Base-by-base conservation (phyloP, 2,113 vertebrate species). In the Sakesphorus luctuosus region DNA sequence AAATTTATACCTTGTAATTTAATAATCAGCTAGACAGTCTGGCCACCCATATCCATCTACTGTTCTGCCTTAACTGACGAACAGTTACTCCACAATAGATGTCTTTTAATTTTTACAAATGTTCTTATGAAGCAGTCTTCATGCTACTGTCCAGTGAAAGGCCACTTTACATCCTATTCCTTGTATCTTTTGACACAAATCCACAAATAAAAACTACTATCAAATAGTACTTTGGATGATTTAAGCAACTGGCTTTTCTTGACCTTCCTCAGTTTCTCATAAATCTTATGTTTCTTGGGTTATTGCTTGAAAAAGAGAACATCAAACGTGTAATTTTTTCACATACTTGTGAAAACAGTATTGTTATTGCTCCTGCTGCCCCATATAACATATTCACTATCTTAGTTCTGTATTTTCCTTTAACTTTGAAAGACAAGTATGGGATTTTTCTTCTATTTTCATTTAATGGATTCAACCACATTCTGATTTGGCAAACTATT, bases 121-220 rank as follows among this genome's bases (percentile, higher is more conserved):
- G 7, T n/a, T 52, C 13, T 72, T 66, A 56, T 0, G 0, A 79
- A 92, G 11, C 20, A 66, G 8, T 9, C 7, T 82, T 8, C 75
- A 9, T 47, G 33, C 16, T 47, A 35, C 36, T 44, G 13, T 74
- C 16, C 40, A 78, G 18, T 4, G 2, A 66, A 86, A 66, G 35
- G 40, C n/a, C 58, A 46, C 17, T 46, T 47, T 28, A 18, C 4
- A n/a, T 56, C 11, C 20, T 44, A 13, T 72, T 79, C 23, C 33
- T 83, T 40, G 5, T 56, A 17, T 46, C 35, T 65, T 73, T 43
- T 74, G 29, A 61, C 46, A 52, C 8, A 74, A 87, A 87, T 68
- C 25, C 19, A 50, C 36, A 72, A 56, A 67, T 16, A 24, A 61
- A 83, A 75, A 13, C 3, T 46, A 31, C 40, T 53, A 15, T 52